Percentiles rank a stretch among this genome's conserved stretches.
Conservation (phyloP, 2,113 vertebrate genomes). For the Phrynosoma blainvillii region DNA sequence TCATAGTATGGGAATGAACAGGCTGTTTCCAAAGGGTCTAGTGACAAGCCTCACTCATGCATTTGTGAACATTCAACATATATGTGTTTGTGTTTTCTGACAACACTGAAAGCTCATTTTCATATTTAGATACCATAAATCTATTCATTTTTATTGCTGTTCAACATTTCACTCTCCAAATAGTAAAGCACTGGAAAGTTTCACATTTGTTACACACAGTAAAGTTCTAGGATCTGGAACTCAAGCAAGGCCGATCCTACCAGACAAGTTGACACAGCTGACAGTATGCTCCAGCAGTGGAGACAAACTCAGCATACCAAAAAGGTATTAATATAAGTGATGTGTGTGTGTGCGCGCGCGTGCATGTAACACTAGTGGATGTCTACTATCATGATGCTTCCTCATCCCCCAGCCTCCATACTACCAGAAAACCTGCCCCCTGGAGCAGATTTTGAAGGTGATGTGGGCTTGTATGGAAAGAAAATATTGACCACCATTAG, state of each 20-base stretch:
- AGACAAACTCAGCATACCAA: too few relatives aligned
- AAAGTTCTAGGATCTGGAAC: neutral
- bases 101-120: neutral
- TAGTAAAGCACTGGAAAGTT: slow-evolving; percentile 2
- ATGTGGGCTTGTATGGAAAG: too few relatives aligned
- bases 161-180: neutral
- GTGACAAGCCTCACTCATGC: neutral
- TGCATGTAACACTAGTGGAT: too few relatives aligned
- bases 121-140: neutral
- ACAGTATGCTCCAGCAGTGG: too few relatives aligned
- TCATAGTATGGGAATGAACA: slow-evolving; percentile 1
- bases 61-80: neutral
- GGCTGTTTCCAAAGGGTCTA: slow-evolving; percentile 18
- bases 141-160: slow-evolving; percentile 3
- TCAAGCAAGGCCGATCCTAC: neutral
- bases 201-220: neutral
- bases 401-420: neutral
- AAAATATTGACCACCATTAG: too few relatives aligned
- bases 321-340: too few relatives aligned
- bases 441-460: too few relatives aligned
- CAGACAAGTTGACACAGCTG: too few relatives aligned
- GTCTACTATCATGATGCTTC: too few relatives aligned
- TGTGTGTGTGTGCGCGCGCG: too few relatives aligned
- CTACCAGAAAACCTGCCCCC: neutral
- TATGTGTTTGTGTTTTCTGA: neutral